Conservation (phyloP, 2,888 invertebrate genomes). For the Sarcophaga caerulescens region DNA sequence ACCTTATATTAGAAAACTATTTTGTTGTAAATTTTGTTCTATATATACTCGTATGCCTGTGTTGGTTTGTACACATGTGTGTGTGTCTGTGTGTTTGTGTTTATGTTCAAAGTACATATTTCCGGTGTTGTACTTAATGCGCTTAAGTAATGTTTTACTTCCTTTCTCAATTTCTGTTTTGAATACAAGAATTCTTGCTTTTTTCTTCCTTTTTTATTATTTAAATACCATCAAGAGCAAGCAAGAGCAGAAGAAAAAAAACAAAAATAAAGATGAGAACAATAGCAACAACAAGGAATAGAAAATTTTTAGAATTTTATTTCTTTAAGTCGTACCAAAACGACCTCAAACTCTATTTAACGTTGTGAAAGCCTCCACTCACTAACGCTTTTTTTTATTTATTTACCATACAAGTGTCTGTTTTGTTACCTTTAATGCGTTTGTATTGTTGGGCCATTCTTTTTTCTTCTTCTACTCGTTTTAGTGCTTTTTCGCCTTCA, state of each 20-base stretch:
- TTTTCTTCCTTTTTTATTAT: constrained; percentile 35
- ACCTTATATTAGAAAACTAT: too few species aligned
- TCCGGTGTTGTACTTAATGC: constrained; percentile 66
- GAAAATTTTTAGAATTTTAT: constrained; percentile 32
- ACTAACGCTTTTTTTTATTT: constrained; percentile 6
- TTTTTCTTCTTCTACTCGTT: neutral
- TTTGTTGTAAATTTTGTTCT: too few species aligned
- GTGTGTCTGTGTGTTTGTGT: neutral
- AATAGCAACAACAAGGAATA: neutral
- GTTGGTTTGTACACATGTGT: neutral
- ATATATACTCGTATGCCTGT: too few species aligned
- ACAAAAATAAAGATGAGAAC: neutral
- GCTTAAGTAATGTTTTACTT: constrained; percentile 69
- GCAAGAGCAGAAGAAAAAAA: neutral
- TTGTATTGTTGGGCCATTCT: constrained; percentile 36
- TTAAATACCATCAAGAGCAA: neutral
- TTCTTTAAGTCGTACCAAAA: constrained; percentile 23
- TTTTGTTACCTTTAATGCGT: constrained; percentile 46
- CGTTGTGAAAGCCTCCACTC: neutral
- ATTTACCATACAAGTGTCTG: constrained; percentile 39
- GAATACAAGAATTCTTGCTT: constrained; percentile 25
- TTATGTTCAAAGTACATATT: constrained; percentile 28
- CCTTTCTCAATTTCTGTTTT: constrained; percentile 62
- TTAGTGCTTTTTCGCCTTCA: too few species aligned
- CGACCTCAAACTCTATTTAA: constrained; percentile 1